Evolutionary conservation across 2,888 invertebrate species (phyloP), one percentile per base, ranked within the genome.

Genomic region (Liopterus haemorrhoidalis): DNA sequence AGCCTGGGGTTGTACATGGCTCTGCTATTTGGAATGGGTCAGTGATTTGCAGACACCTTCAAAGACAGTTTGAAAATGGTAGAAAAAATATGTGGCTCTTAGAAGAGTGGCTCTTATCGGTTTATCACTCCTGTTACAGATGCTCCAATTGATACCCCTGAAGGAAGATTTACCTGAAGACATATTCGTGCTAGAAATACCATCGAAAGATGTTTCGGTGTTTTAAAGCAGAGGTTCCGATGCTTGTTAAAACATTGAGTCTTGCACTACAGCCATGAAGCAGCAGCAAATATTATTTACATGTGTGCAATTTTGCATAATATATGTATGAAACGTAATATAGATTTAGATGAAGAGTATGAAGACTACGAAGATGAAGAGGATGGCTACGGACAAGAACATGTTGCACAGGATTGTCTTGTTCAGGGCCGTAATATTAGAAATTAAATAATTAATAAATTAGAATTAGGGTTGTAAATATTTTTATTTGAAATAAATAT

Each of bases 41-140:
- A n/a, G 25, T 18, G 6, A 40, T 31, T 19, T n/a, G 31, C 5
- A 14, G 15, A 6, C 21, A 20, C 16, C 12, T 36, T 15, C 19
- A 16, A 19, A 20, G n/a, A 20, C 5, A 16, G 9, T 36, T 19
- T 21, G 22, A 18, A 30, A 16, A 15, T 6, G 33, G 36, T 12
- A 30, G 37, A 14, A 19, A 37, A 4, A 36, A 28, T 9, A n/a
- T n/a, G n/a, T 44, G 38, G 44, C 16, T 44, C 5, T 24, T 44
- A 51, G 56, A 55, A 21, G 55, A 59, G 39, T 55, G 56, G 15
- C 54, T 56, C 0, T 57, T 56, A 38, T 52, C 52, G 56, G 57
- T 27, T 57, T 9, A 53, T 57, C 54, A 57, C 57, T 9, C 57
- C 57, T 0, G 41, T 49, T n/a, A 4, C 41, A 5, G 43, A 54